Percentiles rank a stretch among this genome's conserved stretches.
Conservation (phyloP, 2,113 vertebrate genomes). For the Geococcyx californianus region DNA sequence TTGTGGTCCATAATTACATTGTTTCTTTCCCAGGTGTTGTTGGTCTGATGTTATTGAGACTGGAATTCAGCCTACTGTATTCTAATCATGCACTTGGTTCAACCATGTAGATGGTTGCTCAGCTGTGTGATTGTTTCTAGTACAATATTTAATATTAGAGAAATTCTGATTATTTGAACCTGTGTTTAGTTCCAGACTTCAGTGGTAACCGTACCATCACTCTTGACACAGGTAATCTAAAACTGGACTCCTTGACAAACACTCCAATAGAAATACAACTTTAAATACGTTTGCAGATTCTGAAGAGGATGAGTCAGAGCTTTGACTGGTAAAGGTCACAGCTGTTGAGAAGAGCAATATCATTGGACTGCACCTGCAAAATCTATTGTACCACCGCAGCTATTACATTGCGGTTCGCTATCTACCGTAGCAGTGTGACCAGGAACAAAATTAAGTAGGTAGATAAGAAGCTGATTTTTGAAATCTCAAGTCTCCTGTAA, state of each 20-base stretch:
- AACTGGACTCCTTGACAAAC: not conserved
- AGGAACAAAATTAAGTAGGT: not conserved
- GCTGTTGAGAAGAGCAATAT: not conserved
- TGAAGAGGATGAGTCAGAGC: not conserved
- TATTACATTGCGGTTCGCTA: not conserved
- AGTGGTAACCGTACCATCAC: not conserved
- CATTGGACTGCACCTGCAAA: not conserved
- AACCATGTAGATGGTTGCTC: not conserved
- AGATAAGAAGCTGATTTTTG: not conserved
- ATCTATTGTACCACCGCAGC: accelerated
- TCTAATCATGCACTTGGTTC: not conserved
- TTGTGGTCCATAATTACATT: not conserved
- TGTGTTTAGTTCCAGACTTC: not conserved
- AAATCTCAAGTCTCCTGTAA: not conserved
- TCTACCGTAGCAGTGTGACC: accelerated
- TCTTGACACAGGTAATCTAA: not conserved
- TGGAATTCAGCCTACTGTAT: not conserved
- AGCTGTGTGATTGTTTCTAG: not conserved
- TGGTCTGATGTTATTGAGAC: not conserved
- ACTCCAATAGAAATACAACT: not conserved
- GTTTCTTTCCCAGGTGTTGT: not conserved
- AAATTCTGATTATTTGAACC: not conserved
- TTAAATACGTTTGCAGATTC: not conserved
- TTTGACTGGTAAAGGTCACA: not conserved
- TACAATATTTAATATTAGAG: not conserved